Evolutionary conservation across 2,888 invertebrate genomes (phyloP), one percentile per base, ranked within the genome.

Genomic region (Brachycybe producta): DNA sequence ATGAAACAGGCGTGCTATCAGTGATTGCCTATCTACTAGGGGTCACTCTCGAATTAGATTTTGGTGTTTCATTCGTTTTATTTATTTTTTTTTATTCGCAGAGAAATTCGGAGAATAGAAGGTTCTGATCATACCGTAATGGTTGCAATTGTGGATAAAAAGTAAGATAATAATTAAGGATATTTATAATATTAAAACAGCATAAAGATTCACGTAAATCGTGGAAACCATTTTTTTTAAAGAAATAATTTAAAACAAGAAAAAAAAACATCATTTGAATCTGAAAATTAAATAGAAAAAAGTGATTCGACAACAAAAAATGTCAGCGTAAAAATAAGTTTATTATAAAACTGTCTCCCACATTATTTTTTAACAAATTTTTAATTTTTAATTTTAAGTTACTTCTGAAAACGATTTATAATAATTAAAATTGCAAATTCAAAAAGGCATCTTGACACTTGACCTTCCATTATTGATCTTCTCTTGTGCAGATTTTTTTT

Each of bases 141-240:
- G 64, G 77, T 87, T 61, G 87, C 86, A 54, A 77, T 88, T 61
- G 82, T 87, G 51, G 86, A 84, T 69, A 84, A 82, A 74, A 83
- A 82, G 88, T 88, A 73, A 77, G 75, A 45, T 43, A 21, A 30
- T 11, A 17, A 38, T 13, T 8, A 8, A 8, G 15, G 13, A 8
- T 32, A 32, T 13, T 32, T 11, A 11, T 32, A 32, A 11, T 11
- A 11, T 32, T 32, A 11, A 8, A 8, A 11, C 13, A 13, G 11
- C 8, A 32, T 32, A 32, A 32, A 32, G 32, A 11, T 32, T 32
- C 13, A 32, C 8, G 32, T 8, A 32, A 32, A 11, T 11, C 32
- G n/a, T n/a, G n/a, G n/a, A n/a, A n/a, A n/a, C n/a, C n/a, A n/a
- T n/a, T n/a, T n/a, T n/a, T n/a, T n/a, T n/a, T n/a, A n/a, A n/a